Evolutionary conservation across 2,113 vertebrate genomes (phyloP), one percentile per base, ranked within the genome.

Genomic region (Erythrolamprus reginae): DNA sequence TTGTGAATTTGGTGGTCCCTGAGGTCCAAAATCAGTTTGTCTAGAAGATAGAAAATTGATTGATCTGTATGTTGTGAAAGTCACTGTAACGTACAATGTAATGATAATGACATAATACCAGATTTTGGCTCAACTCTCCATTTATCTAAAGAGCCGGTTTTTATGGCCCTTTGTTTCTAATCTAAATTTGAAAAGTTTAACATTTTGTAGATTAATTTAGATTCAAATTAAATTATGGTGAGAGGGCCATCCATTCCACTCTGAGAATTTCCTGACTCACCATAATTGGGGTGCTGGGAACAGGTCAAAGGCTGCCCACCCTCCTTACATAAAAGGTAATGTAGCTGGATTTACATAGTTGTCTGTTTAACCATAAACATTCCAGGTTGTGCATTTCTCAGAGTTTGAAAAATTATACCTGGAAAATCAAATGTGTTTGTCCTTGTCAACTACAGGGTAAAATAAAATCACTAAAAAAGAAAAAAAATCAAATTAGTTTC

Each of bases 361-460:
- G 48, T 77, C 15, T 90, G 33, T 48, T 13, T 33, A n/a, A 55
- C 15, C 86, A 56, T 56, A 24, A 23, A 15, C 33, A 13, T 77
- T 52, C 3, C 26, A 53, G 61, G 24, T 42, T 84, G 10, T 92
- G 82, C 7, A 51, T 50, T 0, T 92, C 28, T 92, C 47, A 91
- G 87, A 28, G 87, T 87, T 88, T 83, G 8, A 84, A 88, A 91
- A 15, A 88, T 52, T 88, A 7, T 48, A 91, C 33, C 47, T 38
- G 42, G 38, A 42, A 56, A 85, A 84, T 84, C 58, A 92, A 50
- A 89, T 55, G 52, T 89, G 58, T 93, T 12, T 28, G 58, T 65
- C 83, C 38, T 0, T 47, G 21, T 86, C n/a, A 82, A 26, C 77
- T 89, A 33, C 42, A 70, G 82, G 6, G 0, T 91, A 87, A 93